Evolutionary conservation across 1,140 invertebrate genomes (phyloP), one percentile per base, ranked within the genome.

Genomic region (Monomorium pharaonis): DNA sequence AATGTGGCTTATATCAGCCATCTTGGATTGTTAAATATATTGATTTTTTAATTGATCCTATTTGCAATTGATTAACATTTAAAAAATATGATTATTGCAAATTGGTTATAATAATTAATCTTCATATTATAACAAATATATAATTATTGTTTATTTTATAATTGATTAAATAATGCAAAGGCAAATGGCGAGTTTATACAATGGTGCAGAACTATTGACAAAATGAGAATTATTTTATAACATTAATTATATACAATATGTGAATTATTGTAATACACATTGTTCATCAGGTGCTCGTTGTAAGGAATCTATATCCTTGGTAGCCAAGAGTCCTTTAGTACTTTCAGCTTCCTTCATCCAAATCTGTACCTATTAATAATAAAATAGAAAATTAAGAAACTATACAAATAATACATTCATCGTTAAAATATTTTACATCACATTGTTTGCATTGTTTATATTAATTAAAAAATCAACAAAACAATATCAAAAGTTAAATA

Each of bases 321-420:
- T 93, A n/a, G 92, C 92, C 58, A 96, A 87, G 67, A 96, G 95
- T 42, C 94, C 95, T 84, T 96, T 96, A 9, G 95, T 96, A 87
- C 95, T 96, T 88, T 96, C 96, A 0, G 96, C 96, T 91, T 95
- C 95, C 86, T 96, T 95, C 91, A 96, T 95, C 96, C 96, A 96
- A 65, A 94, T 92, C 86, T 96, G 94, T 77, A 96, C 86, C 96
- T 96, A 65, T 51, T 42, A 42, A 84, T 72, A 49, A 47, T n/a
- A n/a, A n/a, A n/a, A n/a, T n/a, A n/a, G n/a, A n/a, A n/a, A n/a
- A n/a, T n/a, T n/a, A n/a, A n/a, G n/a, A 18, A 62, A 69, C 56
- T 7, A 24, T 21, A 30, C 49, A 62, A 37, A 54, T 9, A 58
- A 33, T 56, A 14, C 37, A 69, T 54, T 4, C 37, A 37, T 37